Evolutionary conservation across 2,113 vertebrate species (phyloP).

Genomic region (Corapipo altera): DNA sequence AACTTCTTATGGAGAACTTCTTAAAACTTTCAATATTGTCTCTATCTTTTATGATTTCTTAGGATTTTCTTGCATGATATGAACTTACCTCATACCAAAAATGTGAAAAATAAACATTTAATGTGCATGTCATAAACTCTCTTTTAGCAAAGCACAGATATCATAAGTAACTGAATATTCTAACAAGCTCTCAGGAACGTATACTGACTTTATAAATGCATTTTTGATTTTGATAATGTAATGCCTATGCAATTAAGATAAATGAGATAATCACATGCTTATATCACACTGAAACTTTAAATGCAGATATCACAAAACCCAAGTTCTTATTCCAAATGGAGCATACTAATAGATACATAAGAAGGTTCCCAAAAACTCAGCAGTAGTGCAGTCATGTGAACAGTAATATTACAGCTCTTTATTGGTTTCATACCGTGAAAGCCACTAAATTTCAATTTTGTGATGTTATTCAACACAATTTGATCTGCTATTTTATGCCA

Average conservation of each 20-base stretch:
- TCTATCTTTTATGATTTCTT: neutral
- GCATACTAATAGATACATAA: constrained; percentile 4
- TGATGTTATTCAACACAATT: constrained; percentile 46
- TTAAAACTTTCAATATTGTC: neutral
- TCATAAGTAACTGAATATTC: neutral
- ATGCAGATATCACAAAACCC: neutral
- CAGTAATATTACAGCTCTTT: constrained; percentile 28
- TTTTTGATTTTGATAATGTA: constrained; percentile 36
- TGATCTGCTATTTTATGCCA: constrained; percentile 17
- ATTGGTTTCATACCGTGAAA: constrained; percentile 57
- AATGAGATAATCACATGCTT: neutral
- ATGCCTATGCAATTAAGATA: constrained; percentile 41
- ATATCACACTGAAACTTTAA: constrained; percentile 43
- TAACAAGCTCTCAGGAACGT: neutral
- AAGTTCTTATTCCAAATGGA: neutral
- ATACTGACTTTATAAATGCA: constrained; percentile 18
- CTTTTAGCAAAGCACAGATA: neutral
- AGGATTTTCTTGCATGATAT: neutral
- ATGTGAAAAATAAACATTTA: neutral
- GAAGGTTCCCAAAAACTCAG: constrained; percentile 30
- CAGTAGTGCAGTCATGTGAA: constrained; percentile 22
- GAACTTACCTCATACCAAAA: neutral
- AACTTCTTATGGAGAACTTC: neutral
- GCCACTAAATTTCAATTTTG: constrained; percentile 50
- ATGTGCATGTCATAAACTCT: neutral